Percentiles rank a stretch among this genome's conserved stretches.
Conservation (phyloP, 64 coral and sea anemone genomes). For the Stylophora pistillata region DNA sequence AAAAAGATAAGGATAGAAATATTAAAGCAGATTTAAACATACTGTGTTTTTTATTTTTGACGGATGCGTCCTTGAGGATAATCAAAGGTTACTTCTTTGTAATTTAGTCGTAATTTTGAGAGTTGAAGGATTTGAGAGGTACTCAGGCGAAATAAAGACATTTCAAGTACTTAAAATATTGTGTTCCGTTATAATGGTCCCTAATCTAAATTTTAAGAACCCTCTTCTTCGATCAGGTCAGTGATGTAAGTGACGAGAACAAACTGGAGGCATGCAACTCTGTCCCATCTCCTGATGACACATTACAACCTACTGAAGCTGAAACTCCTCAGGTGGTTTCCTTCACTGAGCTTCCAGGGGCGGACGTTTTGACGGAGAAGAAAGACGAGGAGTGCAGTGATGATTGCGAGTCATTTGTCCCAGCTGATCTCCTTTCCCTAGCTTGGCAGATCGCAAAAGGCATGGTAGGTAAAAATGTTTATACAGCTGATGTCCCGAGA, state of each 20-base stretch:
- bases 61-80: too few relatives aligned
- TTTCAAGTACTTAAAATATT: too few relatives aligned
- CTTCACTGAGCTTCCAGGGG: too few relatives aligned
- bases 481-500: too few relatives aligned
- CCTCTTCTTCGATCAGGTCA: not conserved
- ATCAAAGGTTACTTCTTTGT: too few relatives aligned
- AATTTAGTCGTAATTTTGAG: too few relatives aligned
- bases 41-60: too few relatives aligned
- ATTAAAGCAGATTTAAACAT: too few relatives aligned
- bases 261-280: not conserved
- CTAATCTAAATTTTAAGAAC: not conserved
- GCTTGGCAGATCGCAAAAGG: constrained; percentile 24
- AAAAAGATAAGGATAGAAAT: too few relatives aligned
- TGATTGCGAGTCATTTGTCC: constrained; percentile 5
- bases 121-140: too few relatives aligned
- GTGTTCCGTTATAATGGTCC: too few relatives aligned
- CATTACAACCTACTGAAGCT: not conserved
- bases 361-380: not conserved
- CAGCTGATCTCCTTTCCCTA: not conserved
- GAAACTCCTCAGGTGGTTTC: not conserved
- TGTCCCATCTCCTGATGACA: not conserved
- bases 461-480: not conserved
- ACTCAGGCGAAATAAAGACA: too few relatives aligned
- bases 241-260: not conserved
- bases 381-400: not conserved